Evolutionary conservation across 2,797 vertebrate genomes (phyloP).

Genomic region (Coilia nasus): DNA sequence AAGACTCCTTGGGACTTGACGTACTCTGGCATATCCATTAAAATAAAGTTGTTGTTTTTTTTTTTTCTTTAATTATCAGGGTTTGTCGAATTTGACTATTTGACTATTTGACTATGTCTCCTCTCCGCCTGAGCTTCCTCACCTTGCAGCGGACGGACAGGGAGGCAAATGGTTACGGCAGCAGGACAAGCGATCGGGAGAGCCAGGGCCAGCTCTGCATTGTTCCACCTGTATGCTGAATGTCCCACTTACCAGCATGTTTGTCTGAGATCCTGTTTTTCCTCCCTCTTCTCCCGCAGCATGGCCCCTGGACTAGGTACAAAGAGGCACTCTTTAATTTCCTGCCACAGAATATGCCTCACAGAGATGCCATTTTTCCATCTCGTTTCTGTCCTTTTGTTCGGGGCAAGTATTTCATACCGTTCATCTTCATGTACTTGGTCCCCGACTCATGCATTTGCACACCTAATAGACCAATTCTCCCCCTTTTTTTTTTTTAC

Average conservation of each 20-base stretch:
- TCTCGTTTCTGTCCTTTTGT: slow-evolving; percentile 17
- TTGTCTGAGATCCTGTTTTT: slow-evolving; percentile 27
- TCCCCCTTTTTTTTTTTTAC: neutral
- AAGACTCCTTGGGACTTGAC: no score
- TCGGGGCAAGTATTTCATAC: neutral
- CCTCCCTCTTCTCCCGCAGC: neutral
- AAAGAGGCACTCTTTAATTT: slow-evolving; percentile 30
- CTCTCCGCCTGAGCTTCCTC: no score
- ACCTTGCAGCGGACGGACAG: neutral
- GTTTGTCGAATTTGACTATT: no score
- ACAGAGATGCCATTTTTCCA: slow-evolving; percentile 9
- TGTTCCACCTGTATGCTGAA: slow-evolving; percentile 55
- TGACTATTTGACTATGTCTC: no score
- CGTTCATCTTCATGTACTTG: neutral
- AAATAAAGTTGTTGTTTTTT: no score
- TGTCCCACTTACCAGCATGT: slow-evolving; percentile 43
- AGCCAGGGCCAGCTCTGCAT: slow-evolving; percentile 31
- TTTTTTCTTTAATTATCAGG: no score
- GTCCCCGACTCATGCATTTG: neutral
- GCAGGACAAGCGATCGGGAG: slow-evolving; percentile 27
- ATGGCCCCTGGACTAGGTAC: slow-evolving; percentile 12
- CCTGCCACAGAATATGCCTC: slow-evolving; percentile 30
- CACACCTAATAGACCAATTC: neutral
- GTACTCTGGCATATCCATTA: no score
- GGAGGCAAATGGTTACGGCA: slow-evolving; percentile 3